These are phyloP conservation scores for Papilio helenus DNA, from an alignment of 1,140 invertebrate species.

Conservation along the genomic window DNA sequence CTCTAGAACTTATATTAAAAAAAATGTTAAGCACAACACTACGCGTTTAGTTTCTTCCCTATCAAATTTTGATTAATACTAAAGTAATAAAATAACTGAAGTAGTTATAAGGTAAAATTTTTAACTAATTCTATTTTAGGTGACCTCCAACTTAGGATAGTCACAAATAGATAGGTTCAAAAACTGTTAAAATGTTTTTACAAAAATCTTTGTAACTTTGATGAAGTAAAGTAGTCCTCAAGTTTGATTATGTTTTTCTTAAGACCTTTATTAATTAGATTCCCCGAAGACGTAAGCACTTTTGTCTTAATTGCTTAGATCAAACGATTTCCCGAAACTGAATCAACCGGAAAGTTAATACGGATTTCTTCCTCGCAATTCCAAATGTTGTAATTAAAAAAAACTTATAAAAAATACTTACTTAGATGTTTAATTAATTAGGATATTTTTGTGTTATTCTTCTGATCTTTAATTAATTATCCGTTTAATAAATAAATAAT, in stretches of 20 bases:
- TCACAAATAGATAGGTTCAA: too few relatives aligned
- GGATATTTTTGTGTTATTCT: not conserved
- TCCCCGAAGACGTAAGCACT: conserved; percentile 17
- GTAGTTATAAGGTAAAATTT: too few relatives aligned
- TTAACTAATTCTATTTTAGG: too few relatives aligned
- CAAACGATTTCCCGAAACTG: conserved; percentile 5
- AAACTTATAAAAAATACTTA: not conserved
- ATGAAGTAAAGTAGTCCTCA: not conserved
- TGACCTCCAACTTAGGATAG: too few relatives aligned
- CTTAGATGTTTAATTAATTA: not conserved
- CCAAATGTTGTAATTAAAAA: not conserved
- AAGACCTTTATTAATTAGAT: not conserved
- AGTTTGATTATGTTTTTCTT: not conserved
- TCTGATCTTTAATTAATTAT: not conserved
- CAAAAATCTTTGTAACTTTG: too few relatives aligned
- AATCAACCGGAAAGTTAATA: conserved; percentile 20
- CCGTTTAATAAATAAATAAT: not conserved
- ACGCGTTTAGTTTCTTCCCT: too few relatives aligned
- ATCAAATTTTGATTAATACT: too few relatives aligned
- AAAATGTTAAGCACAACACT: not conserved
- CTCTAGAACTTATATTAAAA: not conserved
- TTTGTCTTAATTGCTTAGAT: conserved; percentile 24
- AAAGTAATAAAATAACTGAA: too few relatives aligned
- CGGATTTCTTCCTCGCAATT: not conserved
- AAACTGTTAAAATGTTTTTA: too few relatives aligned